Evolutionary conservation across 2,888 invertebrate genomes (phyloP), one percentile per base, ranked within the genome.

Genomic region (Xestia c-nigrum): DNA sequence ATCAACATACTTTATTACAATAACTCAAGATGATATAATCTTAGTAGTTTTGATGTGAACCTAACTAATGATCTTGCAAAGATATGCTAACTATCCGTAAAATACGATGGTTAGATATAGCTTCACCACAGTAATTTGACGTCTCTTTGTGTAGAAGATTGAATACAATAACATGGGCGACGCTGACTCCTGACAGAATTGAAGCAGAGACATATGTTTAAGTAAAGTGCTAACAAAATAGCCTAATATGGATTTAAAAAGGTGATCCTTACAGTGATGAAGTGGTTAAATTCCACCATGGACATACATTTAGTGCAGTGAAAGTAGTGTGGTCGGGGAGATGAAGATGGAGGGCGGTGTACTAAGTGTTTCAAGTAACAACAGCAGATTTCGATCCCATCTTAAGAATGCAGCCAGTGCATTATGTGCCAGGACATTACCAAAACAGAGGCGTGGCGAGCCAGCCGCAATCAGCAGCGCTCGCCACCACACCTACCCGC

Each of bases 261-360:
- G 68, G 84, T 89, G 81, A 88, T 80, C 75, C 72, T 76, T 76
- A 83, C 24, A 82, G 85, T 86, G 89, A 85, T 70, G 81, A 88
- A 86, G 87, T 85, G 87, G 80, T 52, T 78, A 59, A 68, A 65
- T 65, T 59, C 69, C 89, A 93, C 88, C 81, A 96, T 95, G 96
- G 94, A 92, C 91, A 93, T 94, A 92, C 91, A 93, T 87, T 95
- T 80, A 91, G 92, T 93, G 91, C 75, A 85, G 91, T 91, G 89
- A 82, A 72, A 80, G 71, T 72, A 80, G 67, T 65, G 78, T 65
- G 74, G 85, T 80, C 52, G 85, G 84, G 76, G 89, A 84, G 83
- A 89, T 89, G 88, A 89, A 92, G 87, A 97, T 97, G 97, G 97
- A 97, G 91, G 96, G 97, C 92, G 97, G 97, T 88, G 94, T 96